phyloP scores from a whole-genome alignment of 2,797 vertebrate species.

The Pangasius krempfi region DNA sequence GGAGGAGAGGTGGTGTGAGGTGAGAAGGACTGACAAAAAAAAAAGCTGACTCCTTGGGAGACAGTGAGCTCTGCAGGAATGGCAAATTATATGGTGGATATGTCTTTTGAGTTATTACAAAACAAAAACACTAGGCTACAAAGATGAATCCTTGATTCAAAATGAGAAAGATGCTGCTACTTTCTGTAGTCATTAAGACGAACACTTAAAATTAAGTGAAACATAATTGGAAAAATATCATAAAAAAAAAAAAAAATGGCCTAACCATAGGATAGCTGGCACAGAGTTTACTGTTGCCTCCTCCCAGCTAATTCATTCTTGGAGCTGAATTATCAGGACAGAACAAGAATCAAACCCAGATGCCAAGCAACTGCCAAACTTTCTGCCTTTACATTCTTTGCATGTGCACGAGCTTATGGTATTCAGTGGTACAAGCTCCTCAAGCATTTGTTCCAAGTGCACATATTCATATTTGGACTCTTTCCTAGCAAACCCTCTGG shows the following conservation, averaged over 20 bases:
- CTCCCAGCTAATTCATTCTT: neutral
- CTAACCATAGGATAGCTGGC: neutral
- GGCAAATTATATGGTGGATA: neutral
- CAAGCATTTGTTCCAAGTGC: constrained; percentile 29
- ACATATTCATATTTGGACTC: constrained; percentile 20
- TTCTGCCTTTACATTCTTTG: constrained; percentile 6
- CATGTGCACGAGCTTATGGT: constrained; percentile 15
- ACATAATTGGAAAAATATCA: neutral
- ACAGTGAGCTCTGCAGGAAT: neutral
- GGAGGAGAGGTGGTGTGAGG: constrained; percentile 6
- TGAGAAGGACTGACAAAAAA: constrained; percentile 16
- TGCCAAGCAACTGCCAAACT: neutral
- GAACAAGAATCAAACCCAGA: neutral
- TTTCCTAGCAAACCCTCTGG: constrained; percentile 59
- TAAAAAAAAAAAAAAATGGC: neutral
- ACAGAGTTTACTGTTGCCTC: neutral
- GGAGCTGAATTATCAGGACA: neutral
- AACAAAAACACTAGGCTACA: neutral
- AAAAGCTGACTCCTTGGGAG: neutral
- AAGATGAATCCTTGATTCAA: neutral
- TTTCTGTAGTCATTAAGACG: neutral
- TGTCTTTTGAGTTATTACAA: neutral
- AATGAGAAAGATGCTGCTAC: neutral
- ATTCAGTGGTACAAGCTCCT: constrained; percentile 23
- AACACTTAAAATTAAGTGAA: neutral